Base-by-base conservation (phyloP, 2,888 invertebrate genomes). In the Auanema sp. region DNA sequence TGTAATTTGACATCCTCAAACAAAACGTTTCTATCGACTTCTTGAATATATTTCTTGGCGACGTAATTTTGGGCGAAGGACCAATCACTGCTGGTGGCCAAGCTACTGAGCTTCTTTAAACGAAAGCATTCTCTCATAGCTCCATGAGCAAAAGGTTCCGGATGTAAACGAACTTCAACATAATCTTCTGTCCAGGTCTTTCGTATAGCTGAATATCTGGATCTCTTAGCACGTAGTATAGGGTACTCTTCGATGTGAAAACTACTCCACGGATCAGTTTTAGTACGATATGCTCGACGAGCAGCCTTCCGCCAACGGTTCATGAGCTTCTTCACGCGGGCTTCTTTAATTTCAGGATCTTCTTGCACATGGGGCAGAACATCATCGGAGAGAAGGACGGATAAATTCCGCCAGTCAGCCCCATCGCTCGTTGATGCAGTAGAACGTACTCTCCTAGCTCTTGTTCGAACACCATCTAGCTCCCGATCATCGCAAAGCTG, bases 1-100 rank as follows among this genome's bases (percentile, higher is more conserved):
- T 88, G 88, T n/a, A 88, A 84, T 64, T 84, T 84, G 41, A 88
- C 88, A 79, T 88, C 88, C 66, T 87, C 87, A 81, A 87, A 87
- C 74, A 88, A 87, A 2, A 86, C 86, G 16, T 85, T 79, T 21
- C 86, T 75, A 44, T 85, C 85, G 8, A 87, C 87, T 40, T 83
- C 60, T 49, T 64, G 72, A 2, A 78, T 76, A 83, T 88, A 88
- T 16, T 83, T 77, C 77, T 88, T 88, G 41, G 87, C 87, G 58
- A 88, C 88, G 77, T 87, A 88, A 79, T 88, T 88, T 60, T 84
- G 84, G 1, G 87, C 85, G 70, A 85, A 84, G 10, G 81, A 83
- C 87, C 87, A 88, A 69, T 85, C 85, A 16, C 84, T 78, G 3
- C 77, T 78, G 24, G 83, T 79, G 10, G 79, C 72, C 73, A 87